Evolutionary conservation across 2,797 vertebrate species (phyloP).

Genomic region (Eulemur mongoz): DNA sequence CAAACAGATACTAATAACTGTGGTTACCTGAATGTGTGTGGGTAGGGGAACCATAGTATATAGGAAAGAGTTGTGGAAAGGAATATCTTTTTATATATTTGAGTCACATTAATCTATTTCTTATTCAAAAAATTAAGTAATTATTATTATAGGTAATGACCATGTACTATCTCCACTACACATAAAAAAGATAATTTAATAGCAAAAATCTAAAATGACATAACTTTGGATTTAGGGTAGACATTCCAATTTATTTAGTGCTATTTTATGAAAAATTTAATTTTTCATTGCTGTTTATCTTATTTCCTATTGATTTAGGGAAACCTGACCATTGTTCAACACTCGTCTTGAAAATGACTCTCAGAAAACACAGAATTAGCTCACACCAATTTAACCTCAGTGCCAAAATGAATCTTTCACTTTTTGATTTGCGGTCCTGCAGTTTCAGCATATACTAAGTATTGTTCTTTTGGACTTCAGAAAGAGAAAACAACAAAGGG

Average conservation of each 20-base stretch:
- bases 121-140: neutral
- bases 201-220: neutral
- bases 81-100: neutral
- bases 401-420: neutral
- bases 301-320: neutral
- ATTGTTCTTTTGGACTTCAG: constrained; percentile 17
- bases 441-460: neutral
- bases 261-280: neutral
- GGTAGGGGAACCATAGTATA: neutral
- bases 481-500: constrained; percentile 26
- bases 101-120: neutral
- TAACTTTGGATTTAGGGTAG: neutral
- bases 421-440: neutral
- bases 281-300: neutral
- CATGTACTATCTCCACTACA: neutral
- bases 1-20: neutral
- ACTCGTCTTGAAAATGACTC: neutral
- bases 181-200: neutral
- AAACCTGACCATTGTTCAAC: neutral
- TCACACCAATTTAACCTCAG: neutral
- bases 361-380: neutral
- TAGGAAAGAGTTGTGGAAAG: neutral
- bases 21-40: neutral
- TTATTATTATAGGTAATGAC: neutral
- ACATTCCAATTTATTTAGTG: neutral